Conservation (phyloP, 2,888 invertebrate genomes). For the Junonia oenone region DNA sequence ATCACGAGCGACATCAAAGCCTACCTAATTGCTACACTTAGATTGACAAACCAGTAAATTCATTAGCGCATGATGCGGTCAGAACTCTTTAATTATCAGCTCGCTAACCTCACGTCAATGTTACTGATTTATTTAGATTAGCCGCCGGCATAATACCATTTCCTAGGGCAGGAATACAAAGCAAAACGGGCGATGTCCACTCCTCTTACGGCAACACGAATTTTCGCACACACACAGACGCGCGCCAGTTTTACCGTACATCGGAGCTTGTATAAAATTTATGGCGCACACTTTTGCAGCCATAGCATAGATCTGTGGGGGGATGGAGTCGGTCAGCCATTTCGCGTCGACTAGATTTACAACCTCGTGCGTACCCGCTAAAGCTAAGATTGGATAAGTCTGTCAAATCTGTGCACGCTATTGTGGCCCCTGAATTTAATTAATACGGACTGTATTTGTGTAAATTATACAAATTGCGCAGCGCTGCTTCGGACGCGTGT, state of each 20-base stretch:
- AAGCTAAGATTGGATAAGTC: constrained; percentile 59
- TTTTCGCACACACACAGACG: constrained; percentile 64
- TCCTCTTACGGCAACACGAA: constrained; percentile 66
- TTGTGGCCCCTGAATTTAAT: constrained; percentile 33
- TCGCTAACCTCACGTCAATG: constrained; percentile 52
- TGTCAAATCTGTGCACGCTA: constrained; percentile 34
- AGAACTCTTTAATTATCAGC: constrained; percentile 51
- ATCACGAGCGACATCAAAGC: constrained; percentile 1
- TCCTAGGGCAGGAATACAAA: constrained; percentile 57
- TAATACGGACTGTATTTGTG: constrained; percentile 33
- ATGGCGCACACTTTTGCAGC: constrained; percentile 77
- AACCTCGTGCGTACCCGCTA: constrained; percentile 67
- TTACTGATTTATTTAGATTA: constrained; percentile 67
- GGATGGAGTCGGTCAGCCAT: constrained; percentile 74
- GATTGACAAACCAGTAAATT: constrained; percentile 19
- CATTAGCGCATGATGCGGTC: constrained; percentile 31
- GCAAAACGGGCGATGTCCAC: constrained; percentile 68
- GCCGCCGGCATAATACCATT: constrained; percentile 50
- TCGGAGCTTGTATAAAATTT: constrained; percentile 74
- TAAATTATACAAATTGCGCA: constrained; percentile 29
- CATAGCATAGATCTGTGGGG: constrained; percentile 63
- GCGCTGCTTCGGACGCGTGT: constrained; percentile 19
- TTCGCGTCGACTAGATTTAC: constrained; percentile 77
- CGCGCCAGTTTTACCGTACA: constrained; percentile 67
- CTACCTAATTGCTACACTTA: background rate